These are phyloP conservation scores for Cephalopholis sonnerati DNA, from an alignment of 2,113 vertebrate species.

Conservation along the genomic window DNA sequence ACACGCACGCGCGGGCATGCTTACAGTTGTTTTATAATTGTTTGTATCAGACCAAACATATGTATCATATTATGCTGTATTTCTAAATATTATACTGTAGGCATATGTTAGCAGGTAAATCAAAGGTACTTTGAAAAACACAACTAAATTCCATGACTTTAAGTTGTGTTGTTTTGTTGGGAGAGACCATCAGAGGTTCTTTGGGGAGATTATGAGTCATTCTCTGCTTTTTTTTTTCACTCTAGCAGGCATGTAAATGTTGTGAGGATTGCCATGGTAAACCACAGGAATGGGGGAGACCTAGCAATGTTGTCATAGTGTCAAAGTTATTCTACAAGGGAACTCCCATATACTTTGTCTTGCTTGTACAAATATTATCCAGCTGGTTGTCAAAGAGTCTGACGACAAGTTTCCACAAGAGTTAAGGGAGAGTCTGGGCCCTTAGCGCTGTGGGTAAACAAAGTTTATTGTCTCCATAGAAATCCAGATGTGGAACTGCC, in stretches of 20 bases:
- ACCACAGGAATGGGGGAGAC: constrained; percentile 1
- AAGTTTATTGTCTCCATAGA: neutral
- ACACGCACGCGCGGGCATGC: neutral
- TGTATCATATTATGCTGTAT: neutral
- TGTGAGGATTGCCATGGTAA: constrained; percentile 54
- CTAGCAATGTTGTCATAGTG: neutral
- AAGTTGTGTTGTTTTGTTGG: neutral
- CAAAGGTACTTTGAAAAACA: neutral
- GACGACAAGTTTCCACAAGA: constrained; percentile 34
- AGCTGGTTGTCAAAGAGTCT: constrained; percentile 18
- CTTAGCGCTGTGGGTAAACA: constrained; percentile 13
- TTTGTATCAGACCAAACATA: neutral
- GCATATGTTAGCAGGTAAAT: neutral
- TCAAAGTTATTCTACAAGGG: neutral
- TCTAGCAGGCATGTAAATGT: constrained; percentile 12
- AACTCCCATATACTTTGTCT: constrained; percentile 36
- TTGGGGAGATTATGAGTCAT: neutral
- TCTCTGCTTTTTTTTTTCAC: neutral
- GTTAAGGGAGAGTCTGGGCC: too few species aligned
- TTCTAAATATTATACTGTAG: neutral
- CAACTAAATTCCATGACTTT: neutral
- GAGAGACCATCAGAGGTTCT: neutral
- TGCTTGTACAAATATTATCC: neutral
- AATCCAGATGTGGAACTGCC: neutral
- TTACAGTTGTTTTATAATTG: neutral